These are phyloP conservation scores for Ciconia maguari DNA, from an alignment of 2,113 vertebrate genomes.

Conservation along the genomic window DNA sequence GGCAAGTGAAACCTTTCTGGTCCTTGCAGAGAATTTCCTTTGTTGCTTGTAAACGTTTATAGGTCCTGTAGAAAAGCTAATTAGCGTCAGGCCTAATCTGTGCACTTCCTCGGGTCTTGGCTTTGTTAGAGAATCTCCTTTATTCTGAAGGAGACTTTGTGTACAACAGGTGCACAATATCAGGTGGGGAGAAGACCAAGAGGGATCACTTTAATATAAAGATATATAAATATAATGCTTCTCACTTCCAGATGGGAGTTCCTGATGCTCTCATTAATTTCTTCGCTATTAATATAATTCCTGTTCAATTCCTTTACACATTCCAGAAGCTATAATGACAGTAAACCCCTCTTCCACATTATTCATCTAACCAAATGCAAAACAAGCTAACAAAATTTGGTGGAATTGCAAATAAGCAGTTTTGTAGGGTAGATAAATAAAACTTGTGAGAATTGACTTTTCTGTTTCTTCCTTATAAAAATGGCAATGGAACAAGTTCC, in stretches of 20 bases:
- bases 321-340: not conserved
- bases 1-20: not conserved
- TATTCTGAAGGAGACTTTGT: not conserved
- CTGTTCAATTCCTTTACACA: not conserved
- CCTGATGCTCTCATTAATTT: not conserved
- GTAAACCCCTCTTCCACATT: not conserved
- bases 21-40: not conserved
- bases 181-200: not conserved
- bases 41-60: not conserved
- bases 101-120: accelerated
- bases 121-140: not conserved
- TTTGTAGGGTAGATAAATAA: not conserved
- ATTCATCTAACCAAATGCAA: not conserved
- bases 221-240: not conserved
- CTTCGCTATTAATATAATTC: not conserved
- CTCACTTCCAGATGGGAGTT: not conserved
- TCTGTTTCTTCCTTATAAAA: not conserved
- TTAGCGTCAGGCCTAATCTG: not conserved
- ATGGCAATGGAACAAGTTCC: not conserved
- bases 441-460: not conserved
- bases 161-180: not conserved
- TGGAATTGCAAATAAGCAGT: not conserved
- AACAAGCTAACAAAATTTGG: not conserved
- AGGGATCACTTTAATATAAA: not conserved
- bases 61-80: not conserved